Base-by-base conservation (phyloP, 2,797 vertebrate species). In the Periophthalmus magnuspinnatus region DNA sequence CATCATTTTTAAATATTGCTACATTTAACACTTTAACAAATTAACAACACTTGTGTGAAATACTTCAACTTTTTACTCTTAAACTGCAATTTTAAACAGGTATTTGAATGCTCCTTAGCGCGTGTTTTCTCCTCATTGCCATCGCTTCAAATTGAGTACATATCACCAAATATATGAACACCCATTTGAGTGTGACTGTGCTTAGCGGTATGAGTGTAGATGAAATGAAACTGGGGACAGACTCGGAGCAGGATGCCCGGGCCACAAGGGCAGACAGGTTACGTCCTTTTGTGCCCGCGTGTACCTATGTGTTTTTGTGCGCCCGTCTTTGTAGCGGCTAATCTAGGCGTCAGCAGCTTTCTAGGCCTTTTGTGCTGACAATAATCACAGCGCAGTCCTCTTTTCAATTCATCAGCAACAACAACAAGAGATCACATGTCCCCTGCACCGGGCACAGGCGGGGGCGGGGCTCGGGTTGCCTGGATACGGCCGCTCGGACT, bases 341-440 rank as follows among this genome's bases (percentile, higher is more conserved):
- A 93, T 94, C 95, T 95, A 90, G 83, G 94, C 93, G 94, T 95
- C 94, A 96, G 95, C 95, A 96, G 93, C 93, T 95, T 95, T 94
- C 95, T 93, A 95, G 9, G 95, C 93, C 94, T 90, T 95, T 95
- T 96, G 94, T 94, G 95, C 95, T 95, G 95, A 96, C 95, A 94
- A 93, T 94, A 95, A 95, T 93, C 93, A 91, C 89, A 91, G 80
- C 66, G 82, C 76, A 91, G 92, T 91, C 91, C 91, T 92, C 90
- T 92, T 94, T 95, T 95, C 93, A 93, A 90, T 95, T 93, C 91
- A 95, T 96, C 94, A 95, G 95, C 95, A 95, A 88, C 89, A 95
- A 90, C 88, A 94, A 94, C 92, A 93, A 93, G 91, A 82, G 87
- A 90, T 95, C 93, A 94, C 91, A 90, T 91, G 93, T 92, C 91